phyloP scores from a whole-genome alignment of 2,888 invertebrate species.

The Callimorpha dominula region DNA sequence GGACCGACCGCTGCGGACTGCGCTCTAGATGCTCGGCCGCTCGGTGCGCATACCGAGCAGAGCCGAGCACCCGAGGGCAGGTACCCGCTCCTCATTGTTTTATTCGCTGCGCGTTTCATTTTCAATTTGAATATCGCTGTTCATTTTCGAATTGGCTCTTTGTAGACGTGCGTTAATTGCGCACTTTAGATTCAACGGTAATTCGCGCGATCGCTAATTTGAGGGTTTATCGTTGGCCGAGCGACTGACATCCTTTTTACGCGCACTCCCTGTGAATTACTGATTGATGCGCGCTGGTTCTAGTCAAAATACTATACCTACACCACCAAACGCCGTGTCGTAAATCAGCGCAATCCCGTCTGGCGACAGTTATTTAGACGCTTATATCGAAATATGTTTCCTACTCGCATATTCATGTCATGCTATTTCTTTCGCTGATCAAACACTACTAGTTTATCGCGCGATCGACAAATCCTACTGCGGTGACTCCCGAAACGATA shows the following conservation, averaged over 20 bases:
- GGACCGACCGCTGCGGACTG: slow-evolving; percentile 49
- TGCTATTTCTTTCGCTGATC: slow-evolving; percentile 65
- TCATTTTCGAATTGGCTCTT: slow-evolving; percentile 83
- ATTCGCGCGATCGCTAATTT: slow-evolving; percentile 83
- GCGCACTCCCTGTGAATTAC: slow-evolving; percentile 71
- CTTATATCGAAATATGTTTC: slow-evolving; percentile 66
- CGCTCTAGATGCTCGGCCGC: slow-evolving; percentile 65
- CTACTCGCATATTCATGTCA: slow-evolving; percentile 66
- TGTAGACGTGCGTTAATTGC: slow-evolving; percentile 83
- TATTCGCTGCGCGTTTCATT: slow-evolving; percentile 82
- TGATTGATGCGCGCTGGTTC: slow-evolving; percentile 63
- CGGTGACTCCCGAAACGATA: slow-evolving; percentile 69
- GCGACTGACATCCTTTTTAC: slow-evolving; percentile 77
- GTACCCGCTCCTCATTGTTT: slow-evolving; percentile 74
- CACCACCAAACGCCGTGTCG: slow-evolving; percentile 48
- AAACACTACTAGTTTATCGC: slow-evolving; percentile 67
- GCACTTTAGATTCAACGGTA: slow-evolving; percentile 84
- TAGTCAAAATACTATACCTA: slow-evolving; percentile 56
- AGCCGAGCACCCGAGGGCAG: slow-evolving; percentile 59
- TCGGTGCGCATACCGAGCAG: slow-evolving; percentile 61
- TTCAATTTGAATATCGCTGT: slow-evolving; percentile 85
- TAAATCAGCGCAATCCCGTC: slow-evolving; percentile 67
- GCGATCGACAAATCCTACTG: slow-evolving; percentile 70
- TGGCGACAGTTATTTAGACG: slow-evolving; percentile 66
- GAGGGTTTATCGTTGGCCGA: slow-evolving; percentile 79